Evolutionary conservation across 2,797 vertebrate genomes (phyloP).

Genomic region (Phataginus tetradactyla): DNA sequence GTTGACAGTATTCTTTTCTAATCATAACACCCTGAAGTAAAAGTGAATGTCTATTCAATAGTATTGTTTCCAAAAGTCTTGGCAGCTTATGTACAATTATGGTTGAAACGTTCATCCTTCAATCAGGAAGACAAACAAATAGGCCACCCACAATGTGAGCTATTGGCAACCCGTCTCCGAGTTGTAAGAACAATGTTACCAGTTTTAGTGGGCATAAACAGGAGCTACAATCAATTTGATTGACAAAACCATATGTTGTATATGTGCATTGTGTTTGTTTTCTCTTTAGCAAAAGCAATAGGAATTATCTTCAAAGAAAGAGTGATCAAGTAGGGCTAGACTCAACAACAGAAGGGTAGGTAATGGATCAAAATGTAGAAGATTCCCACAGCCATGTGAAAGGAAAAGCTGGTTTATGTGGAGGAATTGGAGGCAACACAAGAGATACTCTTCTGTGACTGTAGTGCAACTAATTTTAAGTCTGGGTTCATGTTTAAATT

Average conservation of each 20-base stretch:
- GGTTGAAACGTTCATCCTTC: not conserved
- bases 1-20: not conserved
- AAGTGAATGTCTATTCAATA: not conserved
- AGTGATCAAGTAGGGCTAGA: not conserved
- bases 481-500: not conserved
- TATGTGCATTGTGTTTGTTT: not conserved
- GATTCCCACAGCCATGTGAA: not conserved
- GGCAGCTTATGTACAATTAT: not conserved
- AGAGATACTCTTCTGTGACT: not conserved
- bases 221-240: not conserved
- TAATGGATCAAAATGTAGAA: not conserved
- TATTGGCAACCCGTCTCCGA: not conserved
- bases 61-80: not conserved
- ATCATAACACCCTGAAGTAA: not conserved
- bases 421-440: not conserved
- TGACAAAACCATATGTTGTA: not conserved
- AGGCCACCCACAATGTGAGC: rapidly evolving
- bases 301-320: not conserved
- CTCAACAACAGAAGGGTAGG: not conserved
- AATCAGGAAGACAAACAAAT: not conserved
- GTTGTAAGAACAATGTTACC: not conserved
- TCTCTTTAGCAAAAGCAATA: not conserved
- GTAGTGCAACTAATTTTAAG: not conserved
- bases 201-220: not conserved
- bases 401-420: not conserved